Conservation (phyloP, 2,113 vertebrate species). For the Rhabdomys dilectus region DNA sequence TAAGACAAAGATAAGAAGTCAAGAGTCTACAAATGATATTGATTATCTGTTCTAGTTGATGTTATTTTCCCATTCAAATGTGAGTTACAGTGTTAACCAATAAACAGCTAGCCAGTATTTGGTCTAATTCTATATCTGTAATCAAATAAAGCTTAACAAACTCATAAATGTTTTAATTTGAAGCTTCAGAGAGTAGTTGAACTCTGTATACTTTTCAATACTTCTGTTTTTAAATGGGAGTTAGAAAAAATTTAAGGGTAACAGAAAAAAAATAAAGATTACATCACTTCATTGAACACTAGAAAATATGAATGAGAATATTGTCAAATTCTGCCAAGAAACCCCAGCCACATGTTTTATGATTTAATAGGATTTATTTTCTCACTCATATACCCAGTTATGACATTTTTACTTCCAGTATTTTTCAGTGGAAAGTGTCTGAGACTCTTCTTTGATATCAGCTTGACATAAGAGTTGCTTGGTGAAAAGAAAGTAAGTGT, state of each 20-base stretch:
- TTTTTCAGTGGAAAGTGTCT: neutral
- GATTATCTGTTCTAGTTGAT: conserved; percentile 30
- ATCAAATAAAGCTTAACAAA: conserved; percentile 17
- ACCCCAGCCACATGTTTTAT: neutral
- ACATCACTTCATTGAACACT: neutral
- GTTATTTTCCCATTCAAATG: conserved; percentile 19
- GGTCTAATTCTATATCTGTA: conserved; percentile 26
- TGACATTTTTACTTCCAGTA: neutral
- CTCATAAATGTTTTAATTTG: conserved; percentile 55
- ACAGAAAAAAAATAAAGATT: neutral
- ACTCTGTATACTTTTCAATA: conserved; percentile 13
- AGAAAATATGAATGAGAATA: neutral
- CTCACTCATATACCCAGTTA: too few relatives aligned
- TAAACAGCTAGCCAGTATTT: neutral
- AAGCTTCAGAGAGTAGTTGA: conserved; percentile 37
- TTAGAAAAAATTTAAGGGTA: neutral
- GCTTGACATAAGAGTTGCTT: neutral
- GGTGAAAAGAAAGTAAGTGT: neutral
- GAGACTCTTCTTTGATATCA: neutral
- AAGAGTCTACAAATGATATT: neutral
- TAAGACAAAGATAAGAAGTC: conserved; percentile 14
- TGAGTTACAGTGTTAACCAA: conserved; percentile 46
- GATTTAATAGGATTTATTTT: neutral
- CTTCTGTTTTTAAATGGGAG: neutral
- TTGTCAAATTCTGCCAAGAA: neutral